A percentile compares a stretch with the other conserved stretches of the same genome.
Evolutionary conservation across 2,888 invertebrate species (phyloP).

Genomic region (Lutraria lutraria): DNA sequence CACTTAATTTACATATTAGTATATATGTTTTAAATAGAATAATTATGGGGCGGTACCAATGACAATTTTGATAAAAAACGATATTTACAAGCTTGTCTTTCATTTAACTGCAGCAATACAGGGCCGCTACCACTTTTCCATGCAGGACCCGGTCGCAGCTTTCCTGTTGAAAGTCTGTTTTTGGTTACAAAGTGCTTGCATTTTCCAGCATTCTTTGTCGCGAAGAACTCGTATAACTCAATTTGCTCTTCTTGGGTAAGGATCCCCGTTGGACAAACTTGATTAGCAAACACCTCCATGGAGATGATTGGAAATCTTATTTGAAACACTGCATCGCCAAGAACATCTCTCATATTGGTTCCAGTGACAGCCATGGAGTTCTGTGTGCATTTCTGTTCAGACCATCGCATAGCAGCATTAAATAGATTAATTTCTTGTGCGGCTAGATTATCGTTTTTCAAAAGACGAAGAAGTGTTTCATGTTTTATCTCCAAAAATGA

Average conservation of each 20-base stretch:
- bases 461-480: neutral
- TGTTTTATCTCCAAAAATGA: neutral
- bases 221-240: constrained; percentile 14
- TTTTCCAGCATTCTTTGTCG: neutral
- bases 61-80: too few relatives aligned
- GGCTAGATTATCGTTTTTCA: constrained; percentile 15
- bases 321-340: constrained; percentile 10
- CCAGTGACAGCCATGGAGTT: neutral
- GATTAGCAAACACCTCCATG: constrained; percentile 10
- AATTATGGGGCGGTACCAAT: too few relatives aligned
- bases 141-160: too few relatives aligned
- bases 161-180: neutral
- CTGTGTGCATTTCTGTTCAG: neutral
- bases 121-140: too few relatives aligned
- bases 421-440: constrained; percentile 18
- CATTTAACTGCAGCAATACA: too few relatives aligned
- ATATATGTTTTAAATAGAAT: too few relatives aligned
- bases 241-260: constrained; percentile 30
- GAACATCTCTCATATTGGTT: neutral
- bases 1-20: too few relatives aligned
- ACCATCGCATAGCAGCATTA: constrained; percentile 20
- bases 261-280: constrained; percentile 18
- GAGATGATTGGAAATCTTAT: constrained; percentile 33
- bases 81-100: too few relatives aligned
- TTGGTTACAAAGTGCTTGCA: neutral